Evolutionary conservation across 2,888 invertebrate species (phyloP).

Genomic region (Temnothorax ravouxi): DNA sequence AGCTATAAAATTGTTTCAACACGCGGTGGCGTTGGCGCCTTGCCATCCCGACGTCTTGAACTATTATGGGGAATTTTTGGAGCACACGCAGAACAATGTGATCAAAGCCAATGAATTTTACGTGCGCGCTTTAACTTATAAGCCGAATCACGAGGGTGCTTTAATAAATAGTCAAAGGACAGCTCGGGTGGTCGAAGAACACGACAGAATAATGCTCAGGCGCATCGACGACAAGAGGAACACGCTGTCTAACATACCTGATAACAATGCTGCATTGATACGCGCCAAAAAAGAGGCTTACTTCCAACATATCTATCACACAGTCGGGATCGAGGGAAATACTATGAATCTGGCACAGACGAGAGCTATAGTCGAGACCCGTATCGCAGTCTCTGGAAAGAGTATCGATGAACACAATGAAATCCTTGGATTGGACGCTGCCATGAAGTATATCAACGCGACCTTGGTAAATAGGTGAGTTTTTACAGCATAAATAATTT

Average conservation of each 20-base stretch:
- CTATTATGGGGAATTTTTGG: slow-evolving; percentile 97
- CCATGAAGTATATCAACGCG: slow-evolving; percentile 96
- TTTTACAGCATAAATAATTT: not conserved
- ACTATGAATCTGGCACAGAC: slow-evolving; percentile 98
- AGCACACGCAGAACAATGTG: slow-evolving; percentile 94
- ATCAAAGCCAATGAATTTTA: slow-evolving; percentile 97
- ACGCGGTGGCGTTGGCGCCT: slow-evolving; percentile 96
- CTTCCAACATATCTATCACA: slow-evolving; percentile 98
- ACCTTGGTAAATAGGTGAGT: slow-evolving; percentile 90
- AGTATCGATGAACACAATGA: slow-evolving; percentile 99
- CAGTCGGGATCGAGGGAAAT: slow-evolving; percentile 99
- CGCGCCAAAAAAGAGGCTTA: slow-evolving; percentile 98
- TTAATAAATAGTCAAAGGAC: slow-evolving; percentile 94
- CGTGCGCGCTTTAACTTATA: slow-evolving; percentile 93
- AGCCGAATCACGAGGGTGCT: slow-evolving; percentile 94
- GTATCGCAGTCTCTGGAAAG: slow-evolving; percentile 95
- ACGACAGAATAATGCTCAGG: slow-evolving; percentile 92
- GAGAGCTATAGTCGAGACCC: slow-evolving; percentile 96
- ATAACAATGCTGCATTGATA: slow-evolving; percentile 92
- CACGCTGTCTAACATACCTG: slow-evolving; percentile 93
- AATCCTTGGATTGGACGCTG: slow-evolving; percentile 97
- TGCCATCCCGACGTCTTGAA: slow-evolving; percentile 96
- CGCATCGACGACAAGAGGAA: slow-evolving; percentile 95
- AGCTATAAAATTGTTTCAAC: slow-evolving; percentile 94
- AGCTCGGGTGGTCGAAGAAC: slow-evolving; percentile 94